A percentile compares a stretch with the other conserved stretches of the same genome.
These are phyloP conservation scores for Autographa pulchrina DNA, from an alignment of 2,888 invertebrate species.

Conservation along the genomic window DNA sequence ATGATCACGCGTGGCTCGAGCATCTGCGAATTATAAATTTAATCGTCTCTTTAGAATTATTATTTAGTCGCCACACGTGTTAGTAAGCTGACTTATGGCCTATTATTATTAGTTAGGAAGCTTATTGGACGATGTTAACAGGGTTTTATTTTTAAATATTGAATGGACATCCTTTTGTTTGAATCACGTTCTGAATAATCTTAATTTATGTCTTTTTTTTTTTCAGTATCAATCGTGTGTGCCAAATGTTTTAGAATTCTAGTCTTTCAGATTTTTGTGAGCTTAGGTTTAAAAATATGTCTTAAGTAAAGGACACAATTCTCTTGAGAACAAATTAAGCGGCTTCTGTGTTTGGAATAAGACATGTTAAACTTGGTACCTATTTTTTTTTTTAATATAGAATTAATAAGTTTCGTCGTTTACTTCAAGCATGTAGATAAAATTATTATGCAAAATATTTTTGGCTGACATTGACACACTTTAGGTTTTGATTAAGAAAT, in stretches of 20 bases:
- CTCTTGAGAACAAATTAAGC: no score
- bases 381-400: no score
- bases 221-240: slow-evolving; percentile 31
- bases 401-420: no score
- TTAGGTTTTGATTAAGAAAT: neutral
- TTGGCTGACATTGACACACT: neutral
- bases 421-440: neutral
- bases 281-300: neutral
- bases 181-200: slow-evolving; percentile 52
- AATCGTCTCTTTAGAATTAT: slow-evolving; percentile 80
- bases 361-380: no score
- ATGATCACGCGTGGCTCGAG: slow-evolving; percentile 82
- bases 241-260: slow-evolving; percentile 25
- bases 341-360: no score
- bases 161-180: slow-evolving; percentile 47
- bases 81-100: slow-evolving; percentile 58
- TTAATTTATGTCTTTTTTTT: slow-evolving; percentile 45
- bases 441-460: neutral
- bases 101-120: slow-evolving; percentile 61
- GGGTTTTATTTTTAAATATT: slow-evolving; percentile 52
- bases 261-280: neutral
- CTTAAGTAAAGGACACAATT: neutral
- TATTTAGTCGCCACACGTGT: slow-evolving; percentile 79
- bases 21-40: slow-evolving; percentile 88
- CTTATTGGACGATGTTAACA: slow-evolving; percentile 39